These are phyloP conservation scores for Cryptosula pallasiana DNA, from an alignment of 2,888 invertebrate genomes.

Conservation along the genomic window DNA sequence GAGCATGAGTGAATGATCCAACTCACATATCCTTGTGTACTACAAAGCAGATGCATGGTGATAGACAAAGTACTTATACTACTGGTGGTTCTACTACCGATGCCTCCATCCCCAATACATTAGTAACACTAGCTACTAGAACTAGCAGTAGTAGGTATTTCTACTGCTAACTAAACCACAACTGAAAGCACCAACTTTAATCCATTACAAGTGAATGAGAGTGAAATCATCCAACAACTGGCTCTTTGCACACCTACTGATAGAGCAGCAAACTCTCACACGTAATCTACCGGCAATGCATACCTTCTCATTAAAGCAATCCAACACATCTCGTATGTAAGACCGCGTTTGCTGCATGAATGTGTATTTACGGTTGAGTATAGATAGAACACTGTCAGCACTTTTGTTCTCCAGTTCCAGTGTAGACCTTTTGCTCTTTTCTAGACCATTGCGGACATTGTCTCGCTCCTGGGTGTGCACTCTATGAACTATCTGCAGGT, in stretches of 20 bases:
- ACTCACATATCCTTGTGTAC: constrained; percentile 64
- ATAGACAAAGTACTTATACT: too few relatives aligned
- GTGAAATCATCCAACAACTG: too few relatives aligned
- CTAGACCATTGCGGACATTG: not conserved
- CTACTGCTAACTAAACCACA: too few relatives aligned
- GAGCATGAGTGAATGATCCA: constrained; percentile 74
- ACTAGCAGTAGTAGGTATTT: too few relatives aligned
- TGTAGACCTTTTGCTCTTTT: not conserved
- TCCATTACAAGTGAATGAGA: too few relatives aligned
- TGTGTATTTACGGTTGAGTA: constrained; percentile 75
- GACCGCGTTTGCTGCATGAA: constrained; percentile 93
- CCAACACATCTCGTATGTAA: constrained; percentile 91
- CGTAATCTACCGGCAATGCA: too few relatives aligned
- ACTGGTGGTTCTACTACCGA: too few relatives aligned
- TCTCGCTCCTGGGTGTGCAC: constrained; percentile 59
- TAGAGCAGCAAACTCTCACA: too few relatives aligned
- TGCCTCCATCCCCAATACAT: too few relatives aligned
- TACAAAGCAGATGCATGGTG: constrained; percentile 28
- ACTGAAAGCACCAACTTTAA: too few relatives aligned
- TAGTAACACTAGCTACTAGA: too few relatives aligned
- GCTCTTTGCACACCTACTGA: too few relatives aligned
- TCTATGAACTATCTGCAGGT: constrained; percentile 60
- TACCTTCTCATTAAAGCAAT: constrained; percentile 96
- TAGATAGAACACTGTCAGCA: constrained; percentile 58
- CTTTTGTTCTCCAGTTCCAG: constrained; percentile 55